phyloP scores from a whole-genome alignment of 2,113 vertebrate species.

The Fregetta grallaria region DNA sequence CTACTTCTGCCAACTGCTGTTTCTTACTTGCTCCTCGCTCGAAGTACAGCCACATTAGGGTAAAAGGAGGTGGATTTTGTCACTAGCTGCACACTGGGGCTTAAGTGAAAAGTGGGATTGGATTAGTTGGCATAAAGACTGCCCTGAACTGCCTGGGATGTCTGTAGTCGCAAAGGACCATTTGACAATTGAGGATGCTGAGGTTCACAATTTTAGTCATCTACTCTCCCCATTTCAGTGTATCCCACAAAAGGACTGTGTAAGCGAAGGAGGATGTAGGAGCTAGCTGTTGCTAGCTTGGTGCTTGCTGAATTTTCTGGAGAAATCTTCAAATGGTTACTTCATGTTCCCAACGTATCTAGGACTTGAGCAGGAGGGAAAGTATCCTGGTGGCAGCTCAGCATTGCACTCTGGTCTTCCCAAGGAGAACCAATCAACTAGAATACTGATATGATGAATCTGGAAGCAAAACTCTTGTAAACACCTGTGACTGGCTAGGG shows the following conservation, averaged over 20 bases:
- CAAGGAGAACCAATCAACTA: not conserved
- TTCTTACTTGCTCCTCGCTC: not conserved
- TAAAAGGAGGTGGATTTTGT: not conserved
- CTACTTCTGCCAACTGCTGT: not conserved
- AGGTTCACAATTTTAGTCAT: not conserved
- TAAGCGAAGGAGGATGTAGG: not conserved
- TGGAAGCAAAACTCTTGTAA: not conserved
- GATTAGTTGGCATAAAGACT: not conserved
- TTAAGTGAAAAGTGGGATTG: not conserved
- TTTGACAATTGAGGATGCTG: not conserved
- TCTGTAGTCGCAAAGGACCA: not conserved
- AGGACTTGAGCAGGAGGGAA: not conserved
- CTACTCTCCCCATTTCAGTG: not conserved
- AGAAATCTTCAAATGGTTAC: not conserved
- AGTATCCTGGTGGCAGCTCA: not conserved
- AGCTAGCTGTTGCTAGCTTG: not conserved
- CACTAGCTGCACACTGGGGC: not conserved
- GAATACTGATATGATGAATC: not conserved
- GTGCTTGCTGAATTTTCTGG: not conserved
- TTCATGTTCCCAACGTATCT: not conserved
- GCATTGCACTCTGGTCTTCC: not conserved
- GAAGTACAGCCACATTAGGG: rapidly evolving
- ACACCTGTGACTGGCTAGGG: not conserved
- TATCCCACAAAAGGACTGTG: not conserved
- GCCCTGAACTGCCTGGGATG: not conserved